Conservation (phyloP, 2,113 vertebrate species). For the Barnardius zonarius region DNA sequence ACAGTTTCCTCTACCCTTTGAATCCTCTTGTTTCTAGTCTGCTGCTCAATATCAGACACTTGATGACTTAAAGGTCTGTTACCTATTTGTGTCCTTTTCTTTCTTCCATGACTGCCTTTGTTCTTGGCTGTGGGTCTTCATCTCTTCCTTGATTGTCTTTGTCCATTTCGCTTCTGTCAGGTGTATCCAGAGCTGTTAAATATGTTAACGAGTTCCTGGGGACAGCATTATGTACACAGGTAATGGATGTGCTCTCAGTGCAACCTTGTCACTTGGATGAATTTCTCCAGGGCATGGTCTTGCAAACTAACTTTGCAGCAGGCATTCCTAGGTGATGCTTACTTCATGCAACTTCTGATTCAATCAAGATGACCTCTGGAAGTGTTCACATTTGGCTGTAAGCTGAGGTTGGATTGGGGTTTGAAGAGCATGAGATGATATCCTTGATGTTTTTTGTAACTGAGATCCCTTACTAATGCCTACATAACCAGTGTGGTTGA, state of each 20-base stretch:
- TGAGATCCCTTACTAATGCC: slow-evolving; percentile 72
- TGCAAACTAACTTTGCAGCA: slow-evolving; percentile 77
- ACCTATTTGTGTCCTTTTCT: background rate
- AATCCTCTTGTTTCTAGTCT: background rate
- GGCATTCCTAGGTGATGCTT: slow-evolving; percentile 67
- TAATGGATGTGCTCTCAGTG: slow-evolving; percentile 75
- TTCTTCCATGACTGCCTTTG: background rate
- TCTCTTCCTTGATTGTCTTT: slow-evolving; percentile 43
- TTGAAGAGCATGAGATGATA: background rate
- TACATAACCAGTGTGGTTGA: slow-evolving; percentile 70
- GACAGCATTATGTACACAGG: slow-evolving; percentile 96
- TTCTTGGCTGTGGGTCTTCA: slow-evolving; percentile 26
- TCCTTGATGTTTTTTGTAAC: background rate
- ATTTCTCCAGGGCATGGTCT: slow-evolving; percentile 79
- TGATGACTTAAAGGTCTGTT: background rate
- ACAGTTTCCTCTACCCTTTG: background rate
- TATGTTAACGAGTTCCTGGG: slow-evolving; percentile 98
- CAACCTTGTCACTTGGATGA: slow-evolving; percentile 19
- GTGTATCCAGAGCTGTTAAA: slow-evolving; percentile 97
- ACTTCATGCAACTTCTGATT: background rate
- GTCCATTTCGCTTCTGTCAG: slow-evolving; percentile 76
- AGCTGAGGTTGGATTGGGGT: background rate
- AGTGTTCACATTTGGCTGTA: slow-evolving; percentile 12
- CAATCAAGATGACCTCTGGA: background rate
- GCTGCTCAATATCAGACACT: background rate